Evolutionary conservation across 30 jellyfish, hydroid and myxozoan genomes (phyloP).

Genomic region (Haliclystus octoradiatus): DNA sequence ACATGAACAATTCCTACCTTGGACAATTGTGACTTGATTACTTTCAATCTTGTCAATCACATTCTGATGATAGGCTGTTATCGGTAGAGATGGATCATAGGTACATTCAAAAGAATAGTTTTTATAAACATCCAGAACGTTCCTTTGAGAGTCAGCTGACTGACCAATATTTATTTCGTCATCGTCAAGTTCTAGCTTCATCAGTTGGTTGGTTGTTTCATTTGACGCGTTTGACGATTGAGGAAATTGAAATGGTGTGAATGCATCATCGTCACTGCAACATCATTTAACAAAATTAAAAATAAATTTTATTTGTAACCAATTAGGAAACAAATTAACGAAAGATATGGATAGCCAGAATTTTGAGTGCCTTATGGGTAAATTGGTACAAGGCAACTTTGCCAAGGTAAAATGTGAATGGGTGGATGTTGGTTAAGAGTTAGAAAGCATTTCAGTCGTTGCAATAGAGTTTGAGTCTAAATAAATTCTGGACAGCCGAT

Average conservation of each 20-base stretch:
- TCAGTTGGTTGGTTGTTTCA: neutral
- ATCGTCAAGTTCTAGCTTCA: neutral
- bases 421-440: too few species aligned
- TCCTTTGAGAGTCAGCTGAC: neutral
- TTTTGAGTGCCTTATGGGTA: too few species aligned
- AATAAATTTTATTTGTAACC: too few species aligned
- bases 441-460: too few species aligned
- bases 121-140: slow-evolving; percentile 74
- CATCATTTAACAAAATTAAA: too few species aligned
- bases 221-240: neutral
- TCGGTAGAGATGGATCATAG: slow-evolving; percentile 76
- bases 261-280: neutral
- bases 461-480: too few species aligned
- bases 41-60: slow-evolving; percentile 79
- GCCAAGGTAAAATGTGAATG: too few species aligned
- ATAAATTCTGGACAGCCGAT: too few species aligned
- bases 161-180: neutral
- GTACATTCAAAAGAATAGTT: slow-evolving; percentile 63
- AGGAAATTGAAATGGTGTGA: neutral
- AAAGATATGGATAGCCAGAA: too few species aligned
- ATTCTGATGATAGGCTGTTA: slow-evolving; percentile 54
- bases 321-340: too few species aligned
- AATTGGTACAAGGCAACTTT: too few species aligned
- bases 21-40: slow-evolving; percentile 78
- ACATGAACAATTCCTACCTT: slow-evolving; percentile 35